Evolutionary conservation across 2,888 invertebrate species (phyloP), one percentile per base, ranked within the genome.

Genomic region (Aporophyla nigra): DNA sequence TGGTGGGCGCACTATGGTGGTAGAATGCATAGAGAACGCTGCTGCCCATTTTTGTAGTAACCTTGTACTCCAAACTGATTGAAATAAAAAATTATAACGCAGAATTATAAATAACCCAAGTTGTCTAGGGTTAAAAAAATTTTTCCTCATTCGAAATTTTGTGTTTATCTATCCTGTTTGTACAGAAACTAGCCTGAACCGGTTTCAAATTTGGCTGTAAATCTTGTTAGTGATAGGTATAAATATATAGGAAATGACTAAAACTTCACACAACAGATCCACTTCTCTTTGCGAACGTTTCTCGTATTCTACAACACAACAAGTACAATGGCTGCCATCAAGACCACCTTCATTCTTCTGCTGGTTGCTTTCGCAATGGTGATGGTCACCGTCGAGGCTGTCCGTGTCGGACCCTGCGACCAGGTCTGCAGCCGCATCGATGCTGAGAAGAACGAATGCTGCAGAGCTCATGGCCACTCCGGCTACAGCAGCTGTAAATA

Each of bases 351-450:
- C 49, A 14, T 78, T 14, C 75, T 78, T 40, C 40, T 75, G 65
- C 78, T 78, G 63, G 10, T 78, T 46, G 78, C 76, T 49, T 82
- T 75, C 49, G 75, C 76, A 14, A 82, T 82, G 82, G 76, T 77
- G 62, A 19, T 7, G 82, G 78, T 82, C 14, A 59, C 65, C 46
- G 49, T 82, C 12, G 76, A 59, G 40, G 78, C 75, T 21, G 59
- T 0, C 27, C 76, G 16, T 40, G 75, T 78, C 12, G 40, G n/a
- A n/a, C 21, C 75, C 53, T 78, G 78, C 21, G 78, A 78, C 82
- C 27, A 75, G 65, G 82, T 66, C 65, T 78, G 78, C 49, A 2
- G 14, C 49, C 76, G 76, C n/a, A 66, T 21, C 40, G 14, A 49
- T 3, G 0, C 53, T 43, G 82, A 82, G 40, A 65, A 24, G 65